Evolutionary conservation across 2,888 invertebrate genomes (phyloP).

Genomic region (Thalpophila matura): DNA sequence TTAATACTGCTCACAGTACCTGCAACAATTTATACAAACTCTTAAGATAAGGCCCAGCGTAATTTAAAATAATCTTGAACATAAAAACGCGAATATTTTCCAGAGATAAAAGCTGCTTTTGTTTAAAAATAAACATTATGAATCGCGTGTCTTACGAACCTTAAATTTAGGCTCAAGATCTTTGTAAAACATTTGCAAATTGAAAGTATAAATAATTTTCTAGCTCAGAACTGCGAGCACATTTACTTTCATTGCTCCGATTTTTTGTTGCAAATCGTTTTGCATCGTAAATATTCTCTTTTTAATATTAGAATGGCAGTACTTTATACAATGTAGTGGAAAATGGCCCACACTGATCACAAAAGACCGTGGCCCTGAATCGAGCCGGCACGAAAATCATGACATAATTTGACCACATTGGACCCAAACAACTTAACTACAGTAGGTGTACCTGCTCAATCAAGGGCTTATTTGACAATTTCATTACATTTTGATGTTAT

Average conservation of each 20-base stretch:
- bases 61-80: constrained; percentile 43
- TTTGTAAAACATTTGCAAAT: constrained; percentile 33
- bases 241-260: constrained; percentile 59
- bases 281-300: constrained; percentile 16
- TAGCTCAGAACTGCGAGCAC: constrained; percentile 40
- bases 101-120: constrained; percentile 45
- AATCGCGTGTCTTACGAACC: constrained; percentile 23
- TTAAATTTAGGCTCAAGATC: constrained; percentile 15
- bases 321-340: constrained; percentile 15
- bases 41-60: constrained; percentile 37
- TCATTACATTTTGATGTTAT: constrained; percentile 8
- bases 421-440: constrained; percentile 24
- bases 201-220: constrained; percentile 53
- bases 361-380: constrained; percentile 51
- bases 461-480: constrained; percentile 28
- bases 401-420: constrained; percentile 56
- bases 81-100: constrained; percentile 43
- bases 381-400: constrained; percentile 43
- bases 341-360: constrained; percentile 31
- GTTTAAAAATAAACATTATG: constrained; percentile 41
- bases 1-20: constrained; percentile 11
- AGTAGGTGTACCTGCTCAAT: constrained; percentile 22
- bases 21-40: constrained; percentile 19
- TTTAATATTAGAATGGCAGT: constrained; percentile 13
- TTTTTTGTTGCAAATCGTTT: constrained; percentile 44